These are phyloP conservation scores for Oryzaephilus surinamensis DNA, from an alignment of 1,140 invertebrate genomes.

Conservation along the genomic window DNA sequence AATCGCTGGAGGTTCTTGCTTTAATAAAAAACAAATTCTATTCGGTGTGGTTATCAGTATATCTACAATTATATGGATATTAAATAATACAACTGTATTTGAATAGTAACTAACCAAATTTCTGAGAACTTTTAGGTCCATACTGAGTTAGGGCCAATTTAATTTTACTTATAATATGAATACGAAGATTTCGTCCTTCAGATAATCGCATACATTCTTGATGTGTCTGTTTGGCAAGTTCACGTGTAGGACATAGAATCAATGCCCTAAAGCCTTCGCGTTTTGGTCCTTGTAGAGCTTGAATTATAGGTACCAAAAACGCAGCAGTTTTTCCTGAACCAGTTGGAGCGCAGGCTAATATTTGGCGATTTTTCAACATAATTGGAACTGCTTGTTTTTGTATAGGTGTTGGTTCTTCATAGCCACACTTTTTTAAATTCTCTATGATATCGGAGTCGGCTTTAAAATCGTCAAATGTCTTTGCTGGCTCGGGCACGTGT, in stretches of 20 bases:
- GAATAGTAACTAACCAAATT: slow-evolving; percentile 47
- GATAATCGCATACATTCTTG: slow-evolving; percentile 69
- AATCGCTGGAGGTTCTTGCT: slow-evolving; percentile 66
- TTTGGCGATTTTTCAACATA: slow-evolving; percentile 70
- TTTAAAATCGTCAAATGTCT: slow-evolving; percentile 59
- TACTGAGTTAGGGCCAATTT: slow-evolving; percentile 49
- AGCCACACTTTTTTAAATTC: slow-evolving; percentile 66
- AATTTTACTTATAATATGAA: slow-evolving; percentile 66
- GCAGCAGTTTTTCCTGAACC: slow-evolving; percentile 83
- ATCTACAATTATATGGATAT: slow-evolving; percentile 48
- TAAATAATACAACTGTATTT: not conserved
- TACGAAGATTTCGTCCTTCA: slow-evolving; percentile 57
- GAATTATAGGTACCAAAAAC: slow-evolving; percentile 73
- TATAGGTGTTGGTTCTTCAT: slow-evolving; percentile 76
- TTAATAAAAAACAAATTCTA: slow-evolving; percentile 75
- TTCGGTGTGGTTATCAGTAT: slow-evolving; percentile 96
- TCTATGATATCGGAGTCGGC: slow-evolving; percentile 51
- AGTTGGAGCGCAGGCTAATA: slow-evolving; percentile 90
- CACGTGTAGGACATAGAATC: slow-evolving; percentile 84
- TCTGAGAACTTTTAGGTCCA: slow-evolving; percentile 50
- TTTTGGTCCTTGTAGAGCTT: slow-evolving; percentile 49
- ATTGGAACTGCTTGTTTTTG: slow-evolving; percentile 91
- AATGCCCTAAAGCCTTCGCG: slow-evolving; percentile 70
- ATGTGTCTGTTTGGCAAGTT: slow-evolving; percentile 85
- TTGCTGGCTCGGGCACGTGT: slow-evolving; percentile 62